These are phyloP conservation scores for Ceratina calcarata DNA, from an alignment of 1,140 invertebrate genomes.

Conservation along the genomic window DNA sequence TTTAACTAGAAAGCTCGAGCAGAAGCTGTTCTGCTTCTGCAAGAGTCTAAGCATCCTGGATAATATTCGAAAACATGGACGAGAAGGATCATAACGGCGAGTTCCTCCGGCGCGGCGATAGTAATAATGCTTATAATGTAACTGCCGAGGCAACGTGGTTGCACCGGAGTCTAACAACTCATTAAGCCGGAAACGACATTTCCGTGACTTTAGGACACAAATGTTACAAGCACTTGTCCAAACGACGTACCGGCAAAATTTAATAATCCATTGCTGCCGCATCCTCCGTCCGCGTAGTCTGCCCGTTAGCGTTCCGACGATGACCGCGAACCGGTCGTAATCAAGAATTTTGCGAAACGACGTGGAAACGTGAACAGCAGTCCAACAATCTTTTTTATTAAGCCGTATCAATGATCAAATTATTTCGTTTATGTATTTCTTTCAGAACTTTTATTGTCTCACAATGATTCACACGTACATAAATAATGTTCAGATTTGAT, in stretches of 20 bases:
- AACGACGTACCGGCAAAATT: constrained; percentile 51
- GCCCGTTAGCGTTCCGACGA: constrained; percentile 35
- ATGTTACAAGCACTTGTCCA: constrained; percentile 31
- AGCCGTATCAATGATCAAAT: too few species aligned
- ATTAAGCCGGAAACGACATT: constrained; percentile 49
- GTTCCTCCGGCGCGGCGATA: not conserved
- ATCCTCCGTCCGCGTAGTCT: not conserved
- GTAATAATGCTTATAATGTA: constrained; percentile 47
- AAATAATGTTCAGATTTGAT: too few species aligned
- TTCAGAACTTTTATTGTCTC: too few species aligned
- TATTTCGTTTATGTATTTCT: too few species aligned
- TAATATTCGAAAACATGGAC: not conserved
- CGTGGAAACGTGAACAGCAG: too few species aligned
- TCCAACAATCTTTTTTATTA: too few species aligned
- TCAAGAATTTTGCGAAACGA: constrained; percentile 32
- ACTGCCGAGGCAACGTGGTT: not conserved
- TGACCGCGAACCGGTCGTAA: constrained; percentile 31
- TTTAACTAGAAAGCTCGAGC: not conserved
- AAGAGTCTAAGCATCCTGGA: not conserved
- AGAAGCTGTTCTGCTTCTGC: not conserved
- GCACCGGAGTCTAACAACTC: constrained; percentile 35
- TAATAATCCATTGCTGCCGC: constrained; percentile 61
- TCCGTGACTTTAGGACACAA: constrained; percentile 43
- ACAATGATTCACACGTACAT: too few species aligned
- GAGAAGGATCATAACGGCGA: constrained; percentile 2